Base-by-base conservation (phyloP, 2,113 vertebrate species). In the Prochilodus magdalenae region DNA sequence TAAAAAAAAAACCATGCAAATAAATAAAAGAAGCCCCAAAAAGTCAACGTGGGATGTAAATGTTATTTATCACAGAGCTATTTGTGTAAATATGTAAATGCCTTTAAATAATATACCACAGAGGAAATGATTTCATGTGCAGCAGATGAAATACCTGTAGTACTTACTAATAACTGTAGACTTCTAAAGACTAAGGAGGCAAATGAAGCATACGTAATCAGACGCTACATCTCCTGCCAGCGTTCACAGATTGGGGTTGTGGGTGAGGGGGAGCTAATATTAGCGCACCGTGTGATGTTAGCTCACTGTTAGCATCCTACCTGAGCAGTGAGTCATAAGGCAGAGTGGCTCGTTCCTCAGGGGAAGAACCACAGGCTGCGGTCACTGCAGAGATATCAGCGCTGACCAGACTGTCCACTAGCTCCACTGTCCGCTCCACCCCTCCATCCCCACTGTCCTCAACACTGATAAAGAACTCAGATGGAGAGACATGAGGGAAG, bases 311-410 rank as follows among this genome's bases (percentile, higher is more conserved):
- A 24, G 24, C 8, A 13, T 26, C 57, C 57, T 26, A 57, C 57
- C 57, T 60, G 57, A 60, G n/a, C 57, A 60, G 57, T 60, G 57
- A 60, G 57, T 60, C 57, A 26, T 60, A 26, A 26, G 57, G 24
- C 22, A 60, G 57, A 60, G 57, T 18, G 20, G n/a, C 5, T 10
- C 13, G 57, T 60, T 26, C 57, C 57, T 12, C 57, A 60, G 57
- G 57, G 10, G 12, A 60, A 26, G 57, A 60, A 22, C 57, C 57
- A 60, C 24, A 13, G 57, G 57, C 57, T 60, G 57, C 57, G 12
- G 57, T 60, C 57, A 60, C 57, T 26, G 57, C 57, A 60, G 57
- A 60, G 57, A 60, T 60, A 60, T 60, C 24, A 60, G n/a, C n/a
- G 26, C 66, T 24, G 66, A 36, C 12, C 36, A 22, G 36, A 33